phyloP scores from a whole-genome alignment of 2,797 vertebrate species.

The Dermochelys coriacea region DNA sequence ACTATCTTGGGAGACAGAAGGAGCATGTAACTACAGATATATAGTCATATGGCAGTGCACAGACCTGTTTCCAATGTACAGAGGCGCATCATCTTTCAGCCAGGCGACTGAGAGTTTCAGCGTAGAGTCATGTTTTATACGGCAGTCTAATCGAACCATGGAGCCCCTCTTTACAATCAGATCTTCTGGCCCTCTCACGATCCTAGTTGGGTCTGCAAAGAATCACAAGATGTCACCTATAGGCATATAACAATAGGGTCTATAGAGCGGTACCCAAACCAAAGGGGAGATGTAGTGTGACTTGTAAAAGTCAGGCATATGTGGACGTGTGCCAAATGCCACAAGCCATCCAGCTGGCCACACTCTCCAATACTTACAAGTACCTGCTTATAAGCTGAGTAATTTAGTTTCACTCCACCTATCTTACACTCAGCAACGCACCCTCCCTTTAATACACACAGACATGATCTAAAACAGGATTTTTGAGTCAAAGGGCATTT shows the following conservation, averaged over 20 bases:
- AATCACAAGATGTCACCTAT: background rate
- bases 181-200: conserved; percentile 88
- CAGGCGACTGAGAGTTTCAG: conserved; percentile 87
- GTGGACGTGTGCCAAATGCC: fast-evolving
- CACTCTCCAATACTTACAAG: background rate
- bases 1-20: background rate
- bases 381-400: background rate
- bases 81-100: conserved; percentile 89
- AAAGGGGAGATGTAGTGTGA: background rate
- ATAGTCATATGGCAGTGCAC: background rate
- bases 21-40: fast-evolving
- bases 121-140: conserved; percentile 87
- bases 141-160: conserved; percentile 87
- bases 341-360: background rate
- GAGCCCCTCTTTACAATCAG: conserved; percentile 85
- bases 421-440: background rate
- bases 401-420: background rate
- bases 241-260: background rate
- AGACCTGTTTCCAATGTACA: conserved; percentile 89
- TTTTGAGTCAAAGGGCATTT: background rate
- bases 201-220: conserved; percentile 89
- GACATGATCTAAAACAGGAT: background rate
- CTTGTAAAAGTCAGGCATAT: background rate
- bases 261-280: fast-evolving
- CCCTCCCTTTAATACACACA: background rate